These are phyloP conservation scores for Arnoldichthys spilopterus DNA, from an alignment of 2,797 vertebrate genomes.

Conservation along the genomic window DNA sequence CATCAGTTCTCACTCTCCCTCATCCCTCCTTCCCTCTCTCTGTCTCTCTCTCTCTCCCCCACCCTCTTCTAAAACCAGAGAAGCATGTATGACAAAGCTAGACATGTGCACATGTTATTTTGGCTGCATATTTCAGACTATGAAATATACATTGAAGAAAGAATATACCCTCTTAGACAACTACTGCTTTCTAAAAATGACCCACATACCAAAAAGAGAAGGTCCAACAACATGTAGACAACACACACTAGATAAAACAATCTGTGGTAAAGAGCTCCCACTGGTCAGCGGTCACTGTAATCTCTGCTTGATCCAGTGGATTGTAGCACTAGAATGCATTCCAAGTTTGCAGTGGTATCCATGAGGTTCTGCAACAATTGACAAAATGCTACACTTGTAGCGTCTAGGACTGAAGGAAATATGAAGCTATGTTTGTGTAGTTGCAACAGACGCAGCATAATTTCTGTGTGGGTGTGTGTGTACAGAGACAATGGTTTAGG, in stretches of 20 bases:
- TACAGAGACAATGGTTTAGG: background rate
- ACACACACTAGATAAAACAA: background rate
- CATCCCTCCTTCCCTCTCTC: constrained; percentile 30
- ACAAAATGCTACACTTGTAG: background rate
- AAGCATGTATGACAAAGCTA: constrained; percentile 29
- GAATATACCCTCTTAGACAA: background rate
- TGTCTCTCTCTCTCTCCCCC: constrained; percentile 22
- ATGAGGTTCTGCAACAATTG: background rate
- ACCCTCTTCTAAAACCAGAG: constrained; percentile 40
- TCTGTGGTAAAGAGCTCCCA: background rate
- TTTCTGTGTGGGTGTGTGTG: background rate
- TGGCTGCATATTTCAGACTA: constrained; percentile 17
- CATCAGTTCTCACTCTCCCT: constrained; percentile 12
- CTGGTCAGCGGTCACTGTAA: background rate
- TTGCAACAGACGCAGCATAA: background rate
- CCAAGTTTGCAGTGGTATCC: background rate
- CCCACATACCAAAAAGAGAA: background rate
- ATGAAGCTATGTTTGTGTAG: no score
- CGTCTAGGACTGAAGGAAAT: background rate
- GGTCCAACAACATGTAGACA: background rate
- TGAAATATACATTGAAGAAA: constrained; percentile 27
- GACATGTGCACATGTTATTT: constrained; percentile 24
- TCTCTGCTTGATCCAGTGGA: background rate
- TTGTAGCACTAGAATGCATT: background rate
- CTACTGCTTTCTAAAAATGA: background rate